Base-by-base conservation (phyloP, 1,140 invertebrate genomes). In the Neodiprion pinetum region DNA sequence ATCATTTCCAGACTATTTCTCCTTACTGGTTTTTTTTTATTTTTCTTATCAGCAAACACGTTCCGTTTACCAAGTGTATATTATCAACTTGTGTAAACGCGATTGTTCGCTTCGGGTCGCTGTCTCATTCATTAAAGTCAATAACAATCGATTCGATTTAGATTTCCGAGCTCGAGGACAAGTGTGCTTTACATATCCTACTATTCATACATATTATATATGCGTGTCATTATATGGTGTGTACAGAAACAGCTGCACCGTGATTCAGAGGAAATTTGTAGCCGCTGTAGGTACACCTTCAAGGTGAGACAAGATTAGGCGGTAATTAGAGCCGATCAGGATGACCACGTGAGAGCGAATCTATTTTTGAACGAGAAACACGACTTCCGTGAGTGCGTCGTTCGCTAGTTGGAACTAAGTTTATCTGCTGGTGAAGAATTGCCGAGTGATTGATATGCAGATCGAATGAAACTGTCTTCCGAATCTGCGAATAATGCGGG, bases 81-180 rank as follows among this genome's bases (percentile, higher is more conserved):
- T 61, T 61, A 61, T 61, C 53, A 61, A 40, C 53, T 61, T 61
- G n/a, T 61, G 53, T 61, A 61, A 61, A 61, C 53, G 11, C 53
- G 53, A 14, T 14, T 61, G 53, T 9, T 61, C n/a, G 11, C n/a
- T 9, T 61, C n/a, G n/a, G 53, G 53, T 61, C 53, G n/a, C 53
- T 61, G 53, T 61, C 53, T 61, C 53, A 14, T 61, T 61, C n/a
- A 61, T 61, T 14, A 12, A 17, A 61, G 9, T 61, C 53, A 61
- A 61, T 61, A 61, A 40, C 28, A 40, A 40, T 40, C 28, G 5
- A 40, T 40, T 40, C 28, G 28, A 40, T 40, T 40, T 40, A 40
- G 28, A 40, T 40, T 1, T 40, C 28, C 5, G 28, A 3, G 28
- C 28, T 40, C 5, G 28, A 40, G 28, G 28, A 40, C 28, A 40